Evolutionary conservation across 2,888 invertebrate genomes (phyloP).

Genomic region (Troides oblongomaculatus): DNA sequence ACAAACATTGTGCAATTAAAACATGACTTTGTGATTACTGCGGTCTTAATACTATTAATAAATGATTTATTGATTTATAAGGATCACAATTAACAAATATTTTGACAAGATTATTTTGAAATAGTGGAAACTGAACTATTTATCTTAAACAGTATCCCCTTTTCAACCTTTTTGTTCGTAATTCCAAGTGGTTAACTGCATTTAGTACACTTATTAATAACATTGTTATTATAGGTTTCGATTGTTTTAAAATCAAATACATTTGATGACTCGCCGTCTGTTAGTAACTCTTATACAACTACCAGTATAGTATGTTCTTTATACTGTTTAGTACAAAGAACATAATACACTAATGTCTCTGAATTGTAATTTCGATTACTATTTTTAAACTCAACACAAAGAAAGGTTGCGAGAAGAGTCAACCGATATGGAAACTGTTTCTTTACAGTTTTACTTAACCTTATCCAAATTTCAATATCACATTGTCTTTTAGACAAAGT

Average conservation of each 20-base stretch:
- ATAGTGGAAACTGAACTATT: not conserved
- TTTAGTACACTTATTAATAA: not conserved
- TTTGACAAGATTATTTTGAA: conserved; percentile 19
- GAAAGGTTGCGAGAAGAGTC: too few species aligned
- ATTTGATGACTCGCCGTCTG: too few species aligned
- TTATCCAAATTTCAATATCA: too few species aligned
- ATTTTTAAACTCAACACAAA: too few species aligned
- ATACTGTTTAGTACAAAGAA: too few species aligned
- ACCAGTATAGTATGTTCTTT: too few species aligned
- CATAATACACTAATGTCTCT: too few species aligned
- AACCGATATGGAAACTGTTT: too few species aligned
- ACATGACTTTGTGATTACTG: conserved; percentile 18
- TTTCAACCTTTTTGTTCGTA: not conserved
- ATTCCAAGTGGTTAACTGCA: not conserved
- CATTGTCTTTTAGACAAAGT: too few species aligned
- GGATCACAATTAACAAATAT: conserved; percentile 20
- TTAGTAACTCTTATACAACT: too few species aligned
- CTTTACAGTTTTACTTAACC: too few species aligned
- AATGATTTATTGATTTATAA: conserved; percentile 19
- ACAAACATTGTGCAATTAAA: conserved; percentile 6
- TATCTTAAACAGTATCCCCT: not conserved
- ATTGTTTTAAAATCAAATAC: not conserved
- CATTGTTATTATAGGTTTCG: not conserved
- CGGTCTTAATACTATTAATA: conserved; percentile 15
- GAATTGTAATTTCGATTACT: too few species aligned